Base-by-base conservation (phyloP, 2,888 invertebrate genomes). In the Dryobotodes eremita region DNA sequence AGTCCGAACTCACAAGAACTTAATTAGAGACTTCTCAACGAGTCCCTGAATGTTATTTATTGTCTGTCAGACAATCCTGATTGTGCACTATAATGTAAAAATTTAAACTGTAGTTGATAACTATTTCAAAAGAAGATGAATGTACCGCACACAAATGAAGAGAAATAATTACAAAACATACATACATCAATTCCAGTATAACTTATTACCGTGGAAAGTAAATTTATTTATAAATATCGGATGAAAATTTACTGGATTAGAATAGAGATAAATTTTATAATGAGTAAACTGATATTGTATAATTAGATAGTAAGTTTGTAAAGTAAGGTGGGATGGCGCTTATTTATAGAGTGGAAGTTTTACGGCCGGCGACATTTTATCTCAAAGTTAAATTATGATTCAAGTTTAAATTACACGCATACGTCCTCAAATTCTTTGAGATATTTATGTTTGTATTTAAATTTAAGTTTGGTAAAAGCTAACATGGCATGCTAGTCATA, bases 1-100 rank as follows among this genome's bases (percentile, higher is more conserved):
- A 86, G 91, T 92, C 89, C 91, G 90, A 91, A 91, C 93, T 89
- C 94, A 94, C 94, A 95, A 95, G 96, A 95, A 95, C 96, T 96
- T 96, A 96, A 96, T 96, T 96, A 96, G 96, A 93, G 89, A 92
- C 92, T 92, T 94, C 92, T 95, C 95, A 94, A 93, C 94, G 91
- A 93, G 92, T 92, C 92, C 83, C 90, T 83, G 90, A 88, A 92
- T 90, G 94, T 95, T 95, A 96, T 96, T 96, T 96, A 96, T 96
- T 94, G 93, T 93, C 92, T 88, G 92, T 90, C 92, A 89, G 87
- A 94, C 93, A 92, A 94, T 95, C 90, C 94, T 94, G 94, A 95
- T 94, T 94, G 94, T 93, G 90, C 86, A 83, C 86, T 88, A 89
- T 87, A 91, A 71, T 86, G 87, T 61, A 31, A 55, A 80, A 48